phyloP scores from a whole-genome alignment of 2,113 vertebrate species.

The Equus quagga region DNA sequence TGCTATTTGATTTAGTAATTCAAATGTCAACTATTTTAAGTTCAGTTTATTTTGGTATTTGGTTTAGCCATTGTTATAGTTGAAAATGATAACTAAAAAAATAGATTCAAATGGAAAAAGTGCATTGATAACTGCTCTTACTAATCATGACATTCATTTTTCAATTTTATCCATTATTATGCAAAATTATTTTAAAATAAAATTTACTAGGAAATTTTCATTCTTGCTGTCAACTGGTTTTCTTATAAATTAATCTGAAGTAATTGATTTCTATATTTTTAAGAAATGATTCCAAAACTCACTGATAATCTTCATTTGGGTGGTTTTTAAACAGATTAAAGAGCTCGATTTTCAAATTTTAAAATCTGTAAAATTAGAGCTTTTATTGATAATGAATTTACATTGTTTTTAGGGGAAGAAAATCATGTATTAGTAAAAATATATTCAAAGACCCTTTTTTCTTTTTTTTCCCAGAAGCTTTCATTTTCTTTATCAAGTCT shows the following conservation, averaged over 20 bases:
- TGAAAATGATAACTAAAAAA: not conserved
- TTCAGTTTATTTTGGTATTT: not conserved
- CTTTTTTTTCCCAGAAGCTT: not conserved
- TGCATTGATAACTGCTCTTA: not conserved
- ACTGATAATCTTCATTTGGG: not conserved
- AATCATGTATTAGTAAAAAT: not conserved
- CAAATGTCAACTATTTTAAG: not conserved
- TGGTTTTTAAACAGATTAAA: not conserved
- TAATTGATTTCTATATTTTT: not conserved
- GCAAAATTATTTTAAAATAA: not conserved
- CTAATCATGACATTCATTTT: not conserved
- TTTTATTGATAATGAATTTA: not conserved
- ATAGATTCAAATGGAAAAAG: not conserved
- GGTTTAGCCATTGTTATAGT: not conserved
- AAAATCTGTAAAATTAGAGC: not conserved
- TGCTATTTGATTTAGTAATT: not conserved
- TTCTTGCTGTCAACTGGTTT: not conserved
- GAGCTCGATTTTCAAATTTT: not conserved
- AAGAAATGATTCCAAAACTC: not conserved
- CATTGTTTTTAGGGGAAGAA: not conserved
- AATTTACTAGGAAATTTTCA: not conserved
- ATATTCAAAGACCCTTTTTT: not conserved
- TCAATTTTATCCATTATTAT: not conserved
- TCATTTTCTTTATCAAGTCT: not conserved
- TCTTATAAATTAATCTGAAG: not conserved